Evolutionary conservation across 2,888 invertebrate species (phyloP), one percentile per base, ranked within the genome.

Genomic region (Parnassius mnemosyne): DNA sequence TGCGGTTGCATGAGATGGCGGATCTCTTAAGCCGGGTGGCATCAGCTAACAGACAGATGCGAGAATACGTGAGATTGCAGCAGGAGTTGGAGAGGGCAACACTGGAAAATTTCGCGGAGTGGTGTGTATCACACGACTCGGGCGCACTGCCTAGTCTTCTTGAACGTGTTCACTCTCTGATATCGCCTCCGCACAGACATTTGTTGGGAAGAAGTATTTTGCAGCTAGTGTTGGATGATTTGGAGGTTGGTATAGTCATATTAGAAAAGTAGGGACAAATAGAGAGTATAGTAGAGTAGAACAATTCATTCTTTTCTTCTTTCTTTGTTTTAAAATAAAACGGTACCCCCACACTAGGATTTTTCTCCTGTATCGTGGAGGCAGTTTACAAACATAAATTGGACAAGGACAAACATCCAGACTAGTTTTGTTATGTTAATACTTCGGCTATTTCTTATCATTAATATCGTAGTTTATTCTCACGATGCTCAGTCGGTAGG

Each of bases 81-180:
- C 81, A 89, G 44, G 88, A 88, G 63, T 84, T 94, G 68, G 95
- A 96, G 77, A 79, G 87, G 67, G 87, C 89, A 64, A 96, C 96
- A 9, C 76, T 96, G 68, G 90, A 95, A 74, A 93, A 94, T 74
- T 96, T 96, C 76, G 95, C 96, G 0, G 90, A 89, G 68, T 93
- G 93, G 84, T 94, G 94, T 51, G 94, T 96, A 2, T 94, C 95
- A 0, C 95, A 94, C 70, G 93, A 93, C 71, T 85, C 93, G 0
- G 88, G 93, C 53, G 94, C 95, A 3, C 85, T 96, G 60, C 93
- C 93, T 43, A 93, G 93, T 65, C 75, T 95, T 34, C 80, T 96
- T 71, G 94, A 95, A 75, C 89, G 93, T 10, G 92, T 96, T 47
- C 94, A 95, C 78, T 84, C 93, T 7, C 87, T 94, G 25, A 84